Percentiles rank a stretch among this genome's conserved stretches.
Evolutionary conservation across 2,888 invertebrate genomes (phyloP).

Genomic region (Lymantria dispar): DNA sequence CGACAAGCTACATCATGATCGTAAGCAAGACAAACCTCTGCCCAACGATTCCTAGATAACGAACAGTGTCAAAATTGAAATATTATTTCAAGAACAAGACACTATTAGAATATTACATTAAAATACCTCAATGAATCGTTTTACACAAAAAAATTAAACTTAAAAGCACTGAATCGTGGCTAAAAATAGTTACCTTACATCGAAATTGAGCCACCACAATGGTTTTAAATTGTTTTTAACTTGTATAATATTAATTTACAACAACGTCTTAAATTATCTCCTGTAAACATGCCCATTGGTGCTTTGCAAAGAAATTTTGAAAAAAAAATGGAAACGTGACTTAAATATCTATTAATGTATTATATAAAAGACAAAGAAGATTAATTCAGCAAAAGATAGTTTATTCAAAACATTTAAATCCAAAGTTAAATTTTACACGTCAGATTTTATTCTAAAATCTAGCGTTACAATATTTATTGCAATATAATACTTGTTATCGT

Average conservation of each 20-base stretch:
- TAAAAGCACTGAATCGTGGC: constrained; percentile 44
- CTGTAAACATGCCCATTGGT: constrained; percentile 30
- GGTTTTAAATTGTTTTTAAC: constrained; percentile 38
- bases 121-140: constrained; percentile 39
- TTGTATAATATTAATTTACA: constrained; percentile 38
- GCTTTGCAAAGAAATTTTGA: constrained; percentile 35
- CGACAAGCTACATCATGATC: too few species aligned
- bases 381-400: background rate
- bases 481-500: background rate
- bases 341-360: background rate
- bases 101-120: constrained; percentile 12
- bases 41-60: too few species aligned
- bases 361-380: background rate
- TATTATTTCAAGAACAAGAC: too few species aligned
- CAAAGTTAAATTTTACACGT: background rate
- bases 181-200: constrained; percentile 45
- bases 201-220: constrained; percentile 56
- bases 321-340: background rate
- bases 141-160: constrained; percentile 36
- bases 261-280: constrained; percentile 38
- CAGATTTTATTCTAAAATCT: background rate
- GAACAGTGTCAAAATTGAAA: too few species aligned
- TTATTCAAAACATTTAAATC: background rate
- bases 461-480: background rate
- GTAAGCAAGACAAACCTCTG: too few species aligned